Evolutionary conservation across 2,113 vertebrate genomes (phyloP).

Genomic region (Microcebus ravelobensis): DNA sequence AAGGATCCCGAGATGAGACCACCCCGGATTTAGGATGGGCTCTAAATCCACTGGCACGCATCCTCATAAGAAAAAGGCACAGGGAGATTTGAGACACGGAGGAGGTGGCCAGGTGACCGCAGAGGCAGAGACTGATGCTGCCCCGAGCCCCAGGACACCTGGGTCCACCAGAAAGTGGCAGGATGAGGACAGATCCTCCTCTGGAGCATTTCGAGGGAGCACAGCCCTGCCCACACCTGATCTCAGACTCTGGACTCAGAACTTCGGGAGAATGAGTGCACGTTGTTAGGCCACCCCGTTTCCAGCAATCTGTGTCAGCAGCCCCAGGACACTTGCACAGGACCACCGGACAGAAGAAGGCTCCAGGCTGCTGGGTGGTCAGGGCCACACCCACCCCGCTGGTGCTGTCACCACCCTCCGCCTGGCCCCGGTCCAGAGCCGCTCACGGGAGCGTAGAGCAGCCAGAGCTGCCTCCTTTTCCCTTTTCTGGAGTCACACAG

Average conservation of each 20-base stretch:
- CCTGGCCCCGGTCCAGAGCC: not conserved
- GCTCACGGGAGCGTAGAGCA: not conserved
- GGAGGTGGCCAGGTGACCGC: too few species aligned
- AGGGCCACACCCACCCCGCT: accelerated
- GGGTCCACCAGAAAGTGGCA: not conserved
- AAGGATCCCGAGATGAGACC: not conserved
- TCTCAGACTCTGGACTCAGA: not conserved
- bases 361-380: accelerated
- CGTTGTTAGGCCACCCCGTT: not conserved
- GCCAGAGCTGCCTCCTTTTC: not conserved
- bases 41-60: not conserved
- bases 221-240: not conserved
- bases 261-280: accelerated
- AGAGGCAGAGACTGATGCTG: not conserved
- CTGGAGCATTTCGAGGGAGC: accelerated
- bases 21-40: not conserved
- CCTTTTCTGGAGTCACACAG: not conserved
- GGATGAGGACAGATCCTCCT: not conserved
- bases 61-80: not conserved
- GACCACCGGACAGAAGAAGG: not conserved
- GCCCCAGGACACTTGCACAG: not conserved
- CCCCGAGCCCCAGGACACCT: accelerated
- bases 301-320: accelerated
- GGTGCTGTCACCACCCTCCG: not conserved
- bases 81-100: too few species aligned